A percentile compares a stretch with the other conserved stretches of the same genome.
Evolutionary conservation across 2,797 vertebrate species (phyloP).

Genomic region (Brachyrhaphis roseni): DNA sequence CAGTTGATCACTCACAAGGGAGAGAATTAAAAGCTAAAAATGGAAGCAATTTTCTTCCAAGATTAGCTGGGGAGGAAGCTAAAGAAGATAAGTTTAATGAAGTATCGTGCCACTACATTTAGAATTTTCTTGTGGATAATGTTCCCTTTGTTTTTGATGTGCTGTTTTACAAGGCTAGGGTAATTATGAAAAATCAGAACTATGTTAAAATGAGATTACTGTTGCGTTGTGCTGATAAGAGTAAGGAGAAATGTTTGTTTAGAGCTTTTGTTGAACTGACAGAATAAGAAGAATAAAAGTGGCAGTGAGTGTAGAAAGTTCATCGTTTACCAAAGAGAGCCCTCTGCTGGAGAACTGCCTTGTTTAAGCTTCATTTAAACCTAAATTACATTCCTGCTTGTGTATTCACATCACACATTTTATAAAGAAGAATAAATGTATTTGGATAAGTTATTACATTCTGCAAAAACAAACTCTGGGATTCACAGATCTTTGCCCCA

Average conservation of each 20-base stretch:
- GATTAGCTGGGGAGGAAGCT: constrained; percentile 69
- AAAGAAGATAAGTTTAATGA: constrained; percentile 65
- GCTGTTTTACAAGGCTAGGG: constrained; percentile 19
- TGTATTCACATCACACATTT: constrained; percentile 2
- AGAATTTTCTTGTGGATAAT: constrained; percentile 19
- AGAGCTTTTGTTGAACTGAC: neutral
- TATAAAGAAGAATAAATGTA: neutral
- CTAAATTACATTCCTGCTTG: neutral
- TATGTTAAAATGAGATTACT: neutral
- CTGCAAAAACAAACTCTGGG: constrained; percentile 7
- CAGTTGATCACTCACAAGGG: constrained; percentile 72
- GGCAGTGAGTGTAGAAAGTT: neutral
- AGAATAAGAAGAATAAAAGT: constrained; percentile 1
- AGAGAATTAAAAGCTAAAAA: constrained; percentile 78
- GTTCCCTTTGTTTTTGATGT: constrained; percentile 19
- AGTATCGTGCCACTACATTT: constrained; percentile 56
- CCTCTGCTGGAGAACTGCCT: constrained; percentile 67
- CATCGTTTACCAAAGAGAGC: constrained; percentile 67
- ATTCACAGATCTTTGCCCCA: constrained; percentile 19
- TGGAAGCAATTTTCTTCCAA: constrained; percentile 75
- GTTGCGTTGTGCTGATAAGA: constrained; percentile 1
- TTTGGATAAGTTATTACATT: neutral
- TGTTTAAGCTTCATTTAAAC: constrained; percentile 11
- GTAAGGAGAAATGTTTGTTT: constrained; percentile 10
- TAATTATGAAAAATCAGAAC: constrained; percentile 17